These are phyloP conservation scores for Papilio demoleus DNA, from an alignment of 2,888 invertebrate genomes.

Conservation along the genomic window DNA sequence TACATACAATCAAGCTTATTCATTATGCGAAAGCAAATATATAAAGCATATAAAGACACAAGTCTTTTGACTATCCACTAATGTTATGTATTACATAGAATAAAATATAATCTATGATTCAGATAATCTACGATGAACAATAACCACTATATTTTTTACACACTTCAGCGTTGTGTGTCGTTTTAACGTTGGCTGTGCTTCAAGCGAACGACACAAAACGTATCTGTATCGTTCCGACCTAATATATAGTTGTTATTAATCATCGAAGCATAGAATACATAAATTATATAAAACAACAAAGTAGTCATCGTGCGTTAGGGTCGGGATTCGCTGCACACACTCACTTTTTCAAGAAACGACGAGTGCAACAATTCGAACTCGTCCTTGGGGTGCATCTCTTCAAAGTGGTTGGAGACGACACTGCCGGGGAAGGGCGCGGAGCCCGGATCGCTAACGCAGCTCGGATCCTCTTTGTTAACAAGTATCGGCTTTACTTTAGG, in stretches of 20 bases:
- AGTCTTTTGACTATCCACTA: slow-evolving; percentile 27
- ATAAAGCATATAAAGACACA: slow-evolving; percentile 24
- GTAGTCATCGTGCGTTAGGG: slow-evolving; percentile 7
- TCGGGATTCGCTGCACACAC: slow-evolving; percentile 51
- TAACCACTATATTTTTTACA: too few species aligned
- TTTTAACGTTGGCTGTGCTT: too few species aligned
- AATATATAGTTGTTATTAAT: too few species aligned
- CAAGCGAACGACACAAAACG: too few species aligned
- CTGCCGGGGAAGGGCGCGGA: slow-evolving; percentile 68
- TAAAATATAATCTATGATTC: too few species aligned
- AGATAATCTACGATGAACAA: too few species aligned
- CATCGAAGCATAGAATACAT: slow-evolving; percentile 22
- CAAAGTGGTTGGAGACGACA: slow-evolving; percentile 87
- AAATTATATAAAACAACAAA: slow-evolving; percentile 32
- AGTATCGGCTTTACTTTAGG: slow-evolving; percentile 90
- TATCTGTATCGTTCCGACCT: too few species aligned
- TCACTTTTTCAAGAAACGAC: slow-evolving; percentile 77
- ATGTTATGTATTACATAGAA: slow-evolving; percentile 33
- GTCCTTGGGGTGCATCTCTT: slow-evolving; percentile 92
- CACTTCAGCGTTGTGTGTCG: too few species aligned
- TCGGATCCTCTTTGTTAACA: slow-evolving; percentile 88
- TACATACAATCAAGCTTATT: slow-evolving; percentile 6
- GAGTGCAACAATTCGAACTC: slow-evolving; percentile 84
- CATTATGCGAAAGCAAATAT: slow-evolving; percentile 25
- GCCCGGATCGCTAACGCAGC: slow-evolving; percentile 80